Percentiles rank a stretch among this genome's conserved stretches.
phyloP scores from a whole-genome alignment of 1,140 invertebrate genomes.

The Formica exsecta region DNA sequence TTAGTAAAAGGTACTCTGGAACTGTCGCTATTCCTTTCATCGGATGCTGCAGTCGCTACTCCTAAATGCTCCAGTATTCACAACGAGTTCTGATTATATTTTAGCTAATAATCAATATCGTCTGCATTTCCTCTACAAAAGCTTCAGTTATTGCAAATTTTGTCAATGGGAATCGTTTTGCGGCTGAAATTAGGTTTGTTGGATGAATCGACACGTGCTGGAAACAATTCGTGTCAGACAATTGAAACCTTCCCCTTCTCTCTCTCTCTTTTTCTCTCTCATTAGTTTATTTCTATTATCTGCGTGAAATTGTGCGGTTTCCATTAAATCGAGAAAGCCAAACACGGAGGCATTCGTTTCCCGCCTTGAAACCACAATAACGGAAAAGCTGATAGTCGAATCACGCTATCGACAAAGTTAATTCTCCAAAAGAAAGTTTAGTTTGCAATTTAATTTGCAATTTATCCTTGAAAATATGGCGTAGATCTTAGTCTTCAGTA shows the following conservation, averaged over 20 bases:
- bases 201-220: slow-evolving; percentile 19
- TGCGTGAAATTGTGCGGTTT: slow-evolving; percentile 52
- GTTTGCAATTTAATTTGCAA: too few species aligned
- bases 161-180: not conserved
- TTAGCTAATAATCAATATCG: not conserved
- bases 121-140: slow-evolving; percentile 3
- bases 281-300: slow-evolving; percentile 22
- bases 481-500: too few species aligned
- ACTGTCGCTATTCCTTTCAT: not conserved
- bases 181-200: slow-evolving; percentile 31
- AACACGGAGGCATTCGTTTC: slow-evolving; percentile 7
- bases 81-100: not conserved
- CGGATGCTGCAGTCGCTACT: not conserved
- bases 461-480: too few species aligned
- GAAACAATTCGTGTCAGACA: slow-evolving; percentile 39
- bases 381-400: not conserved
- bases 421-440: not conserved
- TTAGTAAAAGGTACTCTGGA: slow-evolving; percentile 6
- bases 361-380: slow-evolving; percentile 23
- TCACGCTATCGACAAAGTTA: not conserved
- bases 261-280: not conserved
- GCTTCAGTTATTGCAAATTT: slow-evolving; percentile 2
- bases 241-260: not conserved
- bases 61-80: slow-evolving; percentile 3
- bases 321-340: slow-evolving; percentile 49